These are phyloP conservation scores for Amblyteles armatorius DNA, from an alignment of 2,888 invertebrate species.

Conservation along the genomic window DNA sequence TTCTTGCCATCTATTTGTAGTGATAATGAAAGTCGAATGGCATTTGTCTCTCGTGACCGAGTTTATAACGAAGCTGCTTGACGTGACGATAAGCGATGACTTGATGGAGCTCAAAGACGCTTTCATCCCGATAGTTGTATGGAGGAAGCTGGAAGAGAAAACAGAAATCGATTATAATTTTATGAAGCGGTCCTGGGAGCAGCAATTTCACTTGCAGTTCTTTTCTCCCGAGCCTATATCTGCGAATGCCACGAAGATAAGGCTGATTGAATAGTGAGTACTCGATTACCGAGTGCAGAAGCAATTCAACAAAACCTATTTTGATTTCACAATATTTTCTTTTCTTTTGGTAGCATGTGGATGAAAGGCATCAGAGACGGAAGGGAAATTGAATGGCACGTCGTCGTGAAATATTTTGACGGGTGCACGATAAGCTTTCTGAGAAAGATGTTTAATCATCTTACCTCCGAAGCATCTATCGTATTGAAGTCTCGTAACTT, in stretches of 20 bases:
- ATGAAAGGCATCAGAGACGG: slow-evolving; percentile 69
- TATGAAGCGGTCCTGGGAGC: slow-evolving; percentile 76
- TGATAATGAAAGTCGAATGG: slow-evolving; percentile 70
- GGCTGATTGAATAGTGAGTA: slow-evolving; percentile 80
- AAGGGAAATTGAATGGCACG: slow-evolving; percentile 75
- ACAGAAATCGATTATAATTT: slow-evolving; percentile 68
- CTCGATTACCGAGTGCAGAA: neutral
- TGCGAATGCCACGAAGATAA: slow-evolving; percentile 77
- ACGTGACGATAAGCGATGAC: slow-evolving; percentile 72
- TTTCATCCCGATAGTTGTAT: slow-evolving; percentile 74
- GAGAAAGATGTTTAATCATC: slow-evolving; percentile 66
- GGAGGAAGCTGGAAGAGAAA: slow-evolving; percentile 76
- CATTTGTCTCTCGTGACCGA: slow-evolving; percentile 68
- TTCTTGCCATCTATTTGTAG: slow-evolving; percentile 36
- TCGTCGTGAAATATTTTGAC: slow-evolving; percentile 75
- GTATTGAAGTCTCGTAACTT: slow-evolving; percentile 41
- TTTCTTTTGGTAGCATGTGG: slow-evolving; percentile 72
- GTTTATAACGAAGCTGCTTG: slow-evolving; percentile 74
- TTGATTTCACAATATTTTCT: neutral
- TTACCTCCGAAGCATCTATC: slow-evolving; percentile 57
- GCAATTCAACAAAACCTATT: neutral
- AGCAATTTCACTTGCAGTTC: slow-evolving; percentile 78
- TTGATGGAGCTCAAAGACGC: slow-evolving; percentile 77
- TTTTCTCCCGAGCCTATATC: slow-evolving; percentile 76
- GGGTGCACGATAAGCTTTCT: slow-evolving; percentile 76